Percentiles rank a stretch among this genome's conserved stretches.
These are phyloP conservation scores for Sebastes trivittatus DNA, from an alignment of 2,797 vertebrate genomes.

Conservation along the genomic window DNA sequence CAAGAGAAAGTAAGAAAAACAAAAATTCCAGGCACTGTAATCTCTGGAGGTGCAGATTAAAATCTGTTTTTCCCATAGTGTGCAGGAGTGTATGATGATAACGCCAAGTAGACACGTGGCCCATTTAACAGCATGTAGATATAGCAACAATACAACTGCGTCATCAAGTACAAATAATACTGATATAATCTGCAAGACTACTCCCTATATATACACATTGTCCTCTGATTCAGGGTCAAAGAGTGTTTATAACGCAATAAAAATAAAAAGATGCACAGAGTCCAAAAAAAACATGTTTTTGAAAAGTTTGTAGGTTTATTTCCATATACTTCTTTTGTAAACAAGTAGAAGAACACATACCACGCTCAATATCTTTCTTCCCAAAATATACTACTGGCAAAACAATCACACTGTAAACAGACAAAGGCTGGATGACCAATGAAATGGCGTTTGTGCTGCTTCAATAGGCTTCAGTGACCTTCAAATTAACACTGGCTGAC, in stretches of 20 bases:
- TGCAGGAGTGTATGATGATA: background rate
- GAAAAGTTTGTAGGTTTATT: background rate
- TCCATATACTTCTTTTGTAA: background rate
- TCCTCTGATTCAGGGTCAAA: background rate
- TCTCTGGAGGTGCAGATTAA: background rate
- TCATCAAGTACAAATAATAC: background rate
- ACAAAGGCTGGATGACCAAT: background rate
- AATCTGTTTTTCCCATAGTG: background rate
- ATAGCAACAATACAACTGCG: background rate
- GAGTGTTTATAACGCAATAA: background rate
- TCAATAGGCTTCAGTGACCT: background rate
- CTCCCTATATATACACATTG: background rate
- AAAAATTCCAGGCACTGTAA: background rate
- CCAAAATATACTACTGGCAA: background rate
- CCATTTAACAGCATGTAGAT: background rate
- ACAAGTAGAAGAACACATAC: background rate
- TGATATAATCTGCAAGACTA: background rate
- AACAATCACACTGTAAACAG: conserved; percentile 12
- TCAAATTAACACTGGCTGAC: no score
- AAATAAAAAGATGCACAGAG: background rate
- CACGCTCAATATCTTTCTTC: background rate
- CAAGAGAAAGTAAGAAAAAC: background rate
- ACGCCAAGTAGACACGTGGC: background rate
- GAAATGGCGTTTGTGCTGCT: background rate
- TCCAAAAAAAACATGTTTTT: background rate